phyloP scores from a whole-genome alignment of 2,888 invertebrate species.

The Ormyrus rosae region DNA sequence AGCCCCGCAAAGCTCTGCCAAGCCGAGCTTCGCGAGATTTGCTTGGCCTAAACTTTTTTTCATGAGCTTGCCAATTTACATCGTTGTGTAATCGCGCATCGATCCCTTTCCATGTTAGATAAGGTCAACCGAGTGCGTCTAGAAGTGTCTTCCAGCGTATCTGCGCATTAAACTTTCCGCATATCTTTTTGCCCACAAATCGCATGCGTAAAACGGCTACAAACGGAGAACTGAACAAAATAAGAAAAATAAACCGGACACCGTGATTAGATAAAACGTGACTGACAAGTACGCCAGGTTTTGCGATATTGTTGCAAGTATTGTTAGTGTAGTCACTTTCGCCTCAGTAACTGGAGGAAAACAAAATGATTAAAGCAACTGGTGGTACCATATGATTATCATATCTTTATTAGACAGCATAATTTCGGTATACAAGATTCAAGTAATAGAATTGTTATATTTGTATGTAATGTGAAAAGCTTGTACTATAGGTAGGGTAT shows the following conservation, averaged over 20 bases:
- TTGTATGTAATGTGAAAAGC: slow-evolving; percentile 54
- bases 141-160: background rate
- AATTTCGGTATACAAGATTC: slow-evolving; percentile 46
- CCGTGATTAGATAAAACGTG: too few species aligned
- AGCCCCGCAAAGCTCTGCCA: slow-evolving; percentile 48
- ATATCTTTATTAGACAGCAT: slow-evolving; percentile 44
- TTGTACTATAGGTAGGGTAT: slow-evolving; percentile 50
- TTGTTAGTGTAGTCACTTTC: too few species aligned
- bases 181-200: background rate
- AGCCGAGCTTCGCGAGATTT: slow-evolving; percentile 42
- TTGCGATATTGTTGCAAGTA: too few species aligned
- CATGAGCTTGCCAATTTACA: slow-evolving; percentile 17
- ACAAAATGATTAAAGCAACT: background rate
- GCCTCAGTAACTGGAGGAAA: background rate
- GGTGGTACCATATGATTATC: slow-evolving; percentile 27
- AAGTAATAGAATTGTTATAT: slow-evolving; percentile 39
- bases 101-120: background rate
- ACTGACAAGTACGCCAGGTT: too few species aligned
- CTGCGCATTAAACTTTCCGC: background rate
- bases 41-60: slow-evolving; percentile 19
- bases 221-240: too few species aligned
- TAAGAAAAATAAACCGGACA: too few species aligned
- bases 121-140: background rate
- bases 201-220: too few species aligned
- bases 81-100: slow-evolving; percentile 36